Percentiles rank a stretch among this genome's conserved stretches.
Evolutionary conservation across 2,888 invertebrate genomes (phyloP).

Genomic region (Drosophila austrosaltans): DNA sequence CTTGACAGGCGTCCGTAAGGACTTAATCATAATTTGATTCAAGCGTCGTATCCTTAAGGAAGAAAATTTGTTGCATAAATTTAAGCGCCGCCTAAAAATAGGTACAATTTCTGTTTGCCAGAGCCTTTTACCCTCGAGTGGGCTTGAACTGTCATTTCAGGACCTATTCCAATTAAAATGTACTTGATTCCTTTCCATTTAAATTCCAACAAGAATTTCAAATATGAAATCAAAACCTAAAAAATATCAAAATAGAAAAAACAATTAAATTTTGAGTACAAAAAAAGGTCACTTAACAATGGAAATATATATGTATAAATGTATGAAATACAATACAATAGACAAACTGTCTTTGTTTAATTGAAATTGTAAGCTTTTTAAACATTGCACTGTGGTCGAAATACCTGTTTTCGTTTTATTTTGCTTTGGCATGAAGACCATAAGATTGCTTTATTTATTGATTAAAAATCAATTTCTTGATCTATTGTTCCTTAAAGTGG

Average conservation of each 20-base stretch:
- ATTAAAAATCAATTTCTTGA: no score
- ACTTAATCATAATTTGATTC: conserved; percentile 54
- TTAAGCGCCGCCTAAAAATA: conserved; percentile 41
- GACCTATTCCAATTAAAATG: conserved; percentile 16
- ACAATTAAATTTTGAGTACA: not conserved
- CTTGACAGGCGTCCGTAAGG: conserved; percentile 46
- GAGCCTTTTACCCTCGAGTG: conserved; percentile 14
- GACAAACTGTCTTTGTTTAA: conserved; percentile 8
- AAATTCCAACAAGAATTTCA: not conserved
- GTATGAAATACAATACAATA: not conserved
- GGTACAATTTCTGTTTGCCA: conserved; percentile 3
- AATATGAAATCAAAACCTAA: conserved; percentile 6
- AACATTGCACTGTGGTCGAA: not conserved
- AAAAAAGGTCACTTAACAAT: conserved; percentile 1
- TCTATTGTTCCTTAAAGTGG: no score
- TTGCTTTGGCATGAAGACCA: no score
- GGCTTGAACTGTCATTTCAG: conserved; percentile 17
- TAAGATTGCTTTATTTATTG: no score
- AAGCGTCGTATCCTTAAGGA: conserved; percentile 41
- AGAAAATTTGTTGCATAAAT: conserved; percentile 47
- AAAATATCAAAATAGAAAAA: no score
- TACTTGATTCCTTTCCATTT: conserved; percentile 21
- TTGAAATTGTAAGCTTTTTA: conserved; percentile 3
- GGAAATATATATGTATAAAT: not conserved
- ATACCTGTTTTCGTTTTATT: no score